Evolutionary conservation across 2,113 vertebrate species (phyloP), one percentile per base, ranked within the genome.

Genomic region (Notiomystis cincta): DNA sequence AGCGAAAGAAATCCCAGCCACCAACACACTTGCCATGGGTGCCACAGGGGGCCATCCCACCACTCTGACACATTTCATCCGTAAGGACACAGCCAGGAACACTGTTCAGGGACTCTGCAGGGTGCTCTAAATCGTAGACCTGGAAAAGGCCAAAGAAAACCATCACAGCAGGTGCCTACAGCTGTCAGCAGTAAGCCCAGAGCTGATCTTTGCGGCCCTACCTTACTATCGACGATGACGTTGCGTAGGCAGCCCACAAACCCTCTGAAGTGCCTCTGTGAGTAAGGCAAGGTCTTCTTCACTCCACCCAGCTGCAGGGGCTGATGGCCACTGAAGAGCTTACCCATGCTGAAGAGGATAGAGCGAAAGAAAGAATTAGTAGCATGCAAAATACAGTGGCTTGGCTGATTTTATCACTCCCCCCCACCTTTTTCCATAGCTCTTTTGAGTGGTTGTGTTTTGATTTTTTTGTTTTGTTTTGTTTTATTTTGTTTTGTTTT

Each of bases 291-390:
- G 16, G 90, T 86, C 65, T 97, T 97, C 96, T 99, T 99, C 56
- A 99, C 96, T 33, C 99, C 99, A 33, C 99, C 99, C 89, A 99
- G 37, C 97, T 99, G 99, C 44, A 99, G 97, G 62, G 98, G 98
- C 83, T 98, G 98, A 60, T 98, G 97, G 77, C 99, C 97, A 16
- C 98, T 98, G 85, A 99, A 97, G 89, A 98, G 98, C 81, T 98
- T 98, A 61, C 6, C 60, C 57, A 79, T 16, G 73, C 44, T 91
- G 80, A 56, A 75, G 22, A 51, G 78, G 53, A 87, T 28, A 28
- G 6, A 57, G 22, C 8, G 58, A 76, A 82, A 80, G 28, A 54
- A 71, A 51, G 25, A 85, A 61, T 62, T 42, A 90, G 30, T 47
- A 58, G 4, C 12, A 57, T 16, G 10, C 18, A 81, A 91, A 91